Base-by-base conservation (phyloP, 1,140 invertebrate species). In the Achroia grisella region DNA sequence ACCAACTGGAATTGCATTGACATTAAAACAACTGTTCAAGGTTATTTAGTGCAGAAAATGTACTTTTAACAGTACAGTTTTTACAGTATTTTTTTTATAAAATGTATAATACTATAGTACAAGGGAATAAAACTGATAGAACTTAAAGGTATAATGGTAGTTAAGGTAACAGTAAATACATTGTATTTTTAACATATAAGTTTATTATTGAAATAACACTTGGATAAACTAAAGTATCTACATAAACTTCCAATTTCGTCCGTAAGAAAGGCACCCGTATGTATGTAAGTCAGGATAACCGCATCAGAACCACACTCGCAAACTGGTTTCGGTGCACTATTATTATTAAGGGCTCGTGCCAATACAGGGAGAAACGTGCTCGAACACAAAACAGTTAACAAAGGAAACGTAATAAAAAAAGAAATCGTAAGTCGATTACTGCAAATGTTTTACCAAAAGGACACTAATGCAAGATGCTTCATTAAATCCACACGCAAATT, bases 261-360 rank as follows among this genome's bases (percentile, higher is more conserved):
- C 58, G 62, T 50, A 64, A 74, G 67, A 77, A 78, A 71, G 65
- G 58, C 62, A 66, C 71, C 76, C 76, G 78, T 76, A 76, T 80
- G 71, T 23, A 23, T 59, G 55, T 66, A 66, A 69, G 64, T 62
- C 73, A 73, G 78, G 76, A 81, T 78, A 79, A 84, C 72, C 72
- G 71, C 72, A 74, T 56, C 58, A 67, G 64, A 73, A 82, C 73
- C 73, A 59, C 70, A 81, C 71, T 75, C 67, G 78, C 71, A 82
- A 85, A 85, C 81, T 63, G 77, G 81, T 85, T 85, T 79, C 47
- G 50, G 77, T 82, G 71, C 74, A 82, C 70, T 82, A 85, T 85
- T 85, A 85, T 85, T 85, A 82, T 81, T 81, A 81, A 79, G 71
- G 75, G 62, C 76, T 82, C 81, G 77, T 85, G 81, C 81, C 75